Base-by-base conservation (phyloP, 2,113 vertebrate genomes). In the Diglossa brunneiventris region DNA sequence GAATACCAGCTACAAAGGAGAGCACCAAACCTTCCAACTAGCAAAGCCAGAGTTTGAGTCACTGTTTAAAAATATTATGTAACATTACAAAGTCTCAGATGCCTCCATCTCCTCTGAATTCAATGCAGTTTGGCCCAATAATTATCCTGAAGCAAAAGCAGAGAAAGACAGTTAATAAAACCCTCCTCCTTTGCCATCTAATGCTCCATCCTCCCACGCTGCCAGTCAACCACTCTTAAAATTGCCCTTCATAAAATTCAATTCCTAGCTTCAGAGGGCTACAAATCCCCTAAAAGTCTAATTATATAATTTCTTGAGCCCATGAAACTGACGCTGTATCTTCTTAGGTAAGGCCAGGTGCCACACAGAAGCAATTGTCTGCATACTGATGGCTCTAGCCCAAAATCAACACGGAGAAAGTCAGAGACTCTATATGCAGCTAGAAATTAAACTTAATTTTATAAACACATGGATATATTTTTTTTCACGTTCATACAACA, bases 401-500 rank as follows among this genome's bases (percentile, higher is more conserved):
- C 93, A 97, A 96, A 31, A 95, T 61, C 96, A 96, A 96, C 73
- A 94, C 2, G 47, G 53, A 93, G 47, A n/a, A 92, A 93, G 42
- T 74, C 56, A 88, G 81, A 87, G 66, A 83, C 83, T 79, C 75
- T 77, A 63, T 39, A 92, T 56, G 49, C 55, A 89, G 62, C 39
- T 76, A 80, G 77, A 92, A 96, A 93, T 85, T 91, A 92, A 94
- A 81, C 63, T 78, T 83, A 72, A 95, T 89, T 97, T 96, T 88
- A 80, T 90, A 92, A 88, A 93, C 64, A 75, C 69, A 26, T 26
- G 16, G 55, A 89, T 90, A 44, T 90, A 63, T 95, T 82, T 94
- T 95, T 69, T 90, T 94, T 86, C 41, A 52, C 37, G 7, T 87
- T 89, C 70, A 85, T 49, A 77, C 59, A 91, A 89, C 72, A 91